phyloP scores from a whole-genome alignment of 2,113 vertebrate genomes.

The Cyanocitta stelleri region DNA sequence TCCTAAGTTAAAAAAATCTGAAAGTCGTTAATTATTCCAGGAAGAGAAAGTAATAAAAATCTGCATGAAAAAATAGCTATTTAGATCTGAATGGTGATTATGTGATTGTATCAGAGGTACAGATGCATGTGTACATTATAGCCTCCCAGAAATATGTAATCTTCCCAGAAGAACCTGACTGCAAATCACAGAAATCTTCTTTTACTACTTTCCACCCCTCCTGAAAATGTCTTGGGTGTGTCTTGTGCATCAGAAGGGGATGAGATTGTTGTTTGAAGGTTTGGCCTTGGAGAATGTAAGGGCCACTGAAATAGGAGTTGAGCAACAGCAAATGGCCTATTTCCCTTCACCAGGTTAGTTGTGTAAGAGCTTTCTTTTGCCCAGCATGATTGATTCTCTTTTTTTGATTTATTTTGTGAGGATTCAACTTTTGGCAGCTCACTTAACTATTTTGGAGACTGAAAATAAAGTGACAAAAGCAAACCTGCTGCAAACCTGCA shows the following conservation, averaged over 20 bases:
- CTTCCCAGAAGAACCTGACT: slow-evolving; percentile 53
- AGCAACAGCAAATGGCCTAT: neutral
- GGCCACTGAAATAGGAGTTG: neutral
- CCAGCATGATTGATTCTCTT: neutral
- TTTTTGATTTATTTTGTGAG: neutral
- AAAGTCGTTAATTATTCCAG: neutral
- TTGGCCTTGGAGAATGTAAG: neutral
- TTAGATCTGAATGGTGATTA: slow-evolving; percentile 9
- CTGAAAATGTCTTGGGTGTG: slow-evolving; percentile 40
- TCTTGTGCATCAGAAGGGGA: neutral
- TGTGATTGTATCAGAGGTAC: slow-evolving; percentile 12
- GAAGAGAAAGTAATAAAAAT: slow-evolving; percentile 26
- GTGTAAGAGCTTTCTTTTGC: slow-evolving; percentile 7
- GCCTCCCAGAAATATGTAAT: slow-evolving; percentile 27
- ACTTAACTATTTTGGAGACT: neutral
- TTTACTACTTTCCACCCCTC: slow-evolving; percentile 26
- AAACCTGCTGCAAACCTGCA: neutral
- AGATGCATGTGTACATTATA: neutral
- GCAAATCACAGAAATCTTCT: slow-evolving; percentile 45
- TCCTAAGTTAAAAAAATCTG: neutral
- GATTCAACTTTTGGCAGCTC: neutral
- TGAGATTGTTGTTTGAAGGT: neutral
- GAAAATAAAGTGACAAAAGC: slow-evolving; percentile 33
- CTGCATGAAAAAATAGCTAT: neutral
- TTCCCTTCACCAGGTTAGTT: neutral